Base-by-base conservation (phyloP, 2,113 vertebrate genomes). In the Rissa tridactyla region DNA sequence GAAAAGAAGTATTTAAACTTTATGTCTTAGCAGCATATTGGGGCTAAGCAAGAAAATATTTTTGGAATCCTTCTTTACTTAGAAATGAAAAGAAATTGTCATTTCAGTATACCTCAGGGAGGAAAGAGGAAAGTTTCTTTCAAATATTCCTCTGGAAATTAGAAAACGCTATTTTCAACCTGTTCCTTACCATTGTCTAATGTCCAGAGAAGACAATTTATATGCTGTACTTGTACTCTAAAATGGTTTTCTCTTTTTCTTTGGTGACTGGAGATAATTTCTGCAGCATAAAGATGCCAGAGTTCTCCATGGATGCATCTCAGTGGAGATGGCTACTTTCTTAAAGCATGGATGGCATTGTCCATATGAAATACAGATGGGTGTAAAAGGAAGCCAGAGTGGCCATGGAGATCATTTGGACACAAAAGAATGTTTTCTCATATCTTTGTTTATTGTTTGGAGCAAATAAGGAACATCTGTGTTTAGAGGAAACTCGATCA, bases 41-140 rank as follows among this genome's bases (percentile, higher is more conserved):
- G 57, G 66, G 30, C 46, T 61, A 79, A 90, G 58, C 20, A 85
- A 72, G 54, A 90, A 96, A 96, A 82, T 82, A 82, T 85, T 92
- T 96, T 72, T 92, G 65, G 84, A 94, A 90, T 62, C 12, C 51
- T 54, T 82, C 52, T 86, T 92, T 92, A 18, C 34, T 92, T 88
- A 52, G 27, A 95, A 88, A 81, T 0, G 1, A 75, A 96, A 91
- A 93, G 13, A 86, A 75, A 81, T n/a, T 82, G 44, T 84, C 21
- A 44, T 81, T 90, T 90, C 55, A 73, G 60, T 85, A 82, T 61
- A 82, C 52, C 34, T 85, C 36, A 20, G 49, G 72, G 80, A 62
- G 38, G 46, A 62, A 77, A 71, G 36, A 88, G 12, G 32, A 76
- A 92, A 80, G 46, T 85, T 92, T 94, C 38, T 82, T 90, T 95